Evolutionary conservation across 2,888 invertebrate species (phyloP).

Genomic region (Nasonia oneida): DNA sequence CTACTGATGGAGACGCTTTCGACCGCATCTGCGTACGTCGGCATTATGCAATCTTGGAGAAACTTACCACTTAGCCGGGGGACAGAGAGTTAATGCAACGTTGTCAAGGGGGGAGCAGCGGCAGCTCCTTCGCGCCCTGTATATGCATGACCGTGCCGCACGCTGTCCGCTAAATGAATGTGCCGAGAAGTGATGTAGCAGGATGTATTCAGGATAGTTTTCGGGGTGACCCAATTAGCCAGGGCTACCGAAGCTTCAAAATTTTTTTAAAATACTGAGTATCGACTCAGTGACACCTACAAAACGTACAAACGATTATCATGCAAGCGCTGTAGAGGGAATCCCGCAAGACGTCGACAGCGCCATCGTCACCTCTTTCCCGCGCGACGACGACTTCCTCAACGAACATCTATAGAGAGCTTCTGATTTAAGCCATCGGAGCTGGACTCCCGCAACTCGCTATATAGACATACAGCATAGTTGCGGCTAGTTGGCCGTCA

Average conservation of each 20-base stretch:
- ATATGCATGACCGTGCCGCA: background rate
- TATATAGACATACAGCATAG: slow-evolving; percentile 66
- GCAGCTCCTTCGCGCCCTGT: slow-evolving; percentile 18
- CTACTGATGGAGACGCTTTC: slow-evolving; percentile 17
- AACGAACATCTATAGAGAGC: background rate
- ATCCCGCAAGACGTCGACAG: background rate
- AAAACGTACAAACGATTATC: too few relatives aligned
- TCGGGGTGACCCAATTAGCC: background rate
- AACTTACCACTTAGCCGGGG: slow-evolving; percentile 77
- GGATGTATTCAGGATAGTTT: slow-evolving; percentile 1
- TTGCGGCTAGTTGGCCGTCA: slow-evolving; percentile 79
- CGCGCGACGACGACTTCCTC: background rate
- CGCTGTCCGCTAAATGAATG: slow-evolving; percentile 1
- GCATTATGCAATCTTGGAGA: slow-evolving; percentile 77
- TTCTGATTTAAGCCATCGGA: slow-evolving; percentile 26
- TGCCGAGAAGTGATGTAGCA: background rate
- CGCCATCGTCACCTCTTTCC: background rate
- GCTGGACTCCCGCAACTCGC: background rate
- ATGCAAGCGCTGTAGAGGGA: too few relatives aligned
- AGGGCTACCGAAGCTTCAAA: too few relatives aligned
- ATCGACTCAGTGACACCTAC: too few relatives aligned
- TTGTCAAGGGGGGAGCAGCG: slow-evolving; percentile 65
- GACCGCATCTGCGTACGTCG: slow-evolving; percentile 69
- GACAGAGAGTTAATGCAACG: slow-evolving; percentile 75
- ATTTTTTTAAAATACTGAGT: too few relatives aligned